These are phyloP conservation scores for Margaritifera margaritifera DNA, from an alignment of 2,888 invertebrate species.

Conservation along the genomic window DNA sequence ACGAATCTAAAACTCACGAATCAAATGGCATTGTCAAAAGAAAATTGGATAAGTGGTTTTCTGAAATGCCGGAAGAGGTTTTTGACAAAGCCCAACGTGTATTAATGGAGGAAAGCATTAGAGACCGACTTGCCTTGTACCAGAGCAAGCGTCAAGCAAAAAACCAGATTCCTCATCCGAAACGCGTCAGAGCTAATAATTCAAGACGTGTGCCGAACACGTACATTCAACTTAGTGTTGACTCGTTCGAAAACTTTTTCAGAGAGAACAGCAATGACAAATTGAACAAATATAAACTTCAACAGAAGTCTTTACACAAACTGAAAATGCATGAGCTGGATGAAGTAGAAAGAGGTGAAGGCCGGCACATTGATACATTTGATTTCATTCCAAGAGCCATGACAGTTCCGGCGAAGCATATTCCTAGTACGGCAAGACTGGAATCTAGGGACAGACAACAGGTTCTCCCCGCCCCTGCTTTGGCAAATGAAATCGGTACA, in stretches of 20 bases:
- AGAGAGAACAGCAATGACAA: conserved; percentile 22
- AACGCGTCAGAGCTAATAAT: conserved; percentile 16
- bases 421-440: too few species aligned
- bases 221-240: conserved; percentile 30
- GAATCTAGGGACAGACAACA: too few species aligned
- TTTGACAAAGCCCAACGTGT: conserved; percentile 39
- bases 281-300: conserved; percentile 30
- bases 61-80: conserved; percentile 39
- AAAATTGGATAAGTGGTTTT: conserved; percentile 41
- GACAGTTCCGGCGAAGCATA: too few species aligned
- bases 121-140: conserved; percentile 28
- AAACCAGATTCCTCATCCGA: conserved; percentile 24
- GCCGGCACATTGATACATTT: too few species aligned
- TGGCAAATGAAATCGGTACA: too few species aligned
- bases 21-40: too few species aligned
- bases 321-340: conserved; percentile 30
- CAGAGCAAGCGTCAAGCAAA: conserved; percentile 22
- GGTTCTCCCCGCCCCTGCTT: too few species aligned
- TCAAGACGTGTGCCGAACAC: conserved; percentile 32
- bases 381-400: too few species aligned
- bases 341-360: conserved; percentile 14
- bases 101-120: conserved; percentile 37
- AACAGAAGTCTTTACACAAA: conserved; percentile 35
- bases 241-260: conserved; percentile 37
- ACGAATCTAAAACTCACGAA: too few species aligned